Base-by-base conservation (phyloP, 2,113 vertebrate species). In the Lutjanus erythropterus region DNA sequence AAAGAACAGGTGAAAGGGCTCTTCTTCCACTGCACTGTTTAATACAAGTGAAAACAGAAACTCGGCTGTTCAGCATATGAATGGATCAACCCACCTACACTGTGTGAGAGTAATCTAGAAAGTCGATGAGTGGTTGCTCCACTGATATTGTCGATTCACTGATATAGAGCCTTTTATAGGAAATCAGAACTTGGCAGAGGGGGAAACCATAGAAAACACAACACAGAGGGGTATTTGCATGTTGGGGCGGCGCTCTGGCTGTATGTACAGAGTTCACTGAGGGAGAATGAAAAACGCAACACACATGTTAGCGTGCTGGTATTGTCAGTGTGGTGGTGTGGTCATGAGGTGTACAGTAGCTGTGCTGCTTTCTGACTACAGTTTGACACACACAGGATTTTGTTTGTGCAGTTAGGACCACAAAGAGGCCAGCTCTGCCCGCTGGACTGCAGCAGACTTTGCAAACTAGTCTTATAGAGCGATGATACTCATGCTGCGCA, bases 11-110 rank as follows among this genome's bases (percentile, higher is more conserved):
- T 89, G 84, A 93, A 69, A 37, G 19, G 68, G 77, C 88, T 92
- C 87, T 61, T 83, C 91, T 91, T 92, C 86, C 86, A 78, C 42
- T 71, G 66, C 72, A 37, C 37, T 16, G 27, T 69, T 88, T 86
- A 93, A 92, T 91, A 92, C 91, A 75, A 93, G 75, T 83, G 90
- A 95, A 93, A 95, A 90, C 88, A 92, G 91, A 94, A 94, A 94
- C 89, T 75, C 53, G 49, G 69, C 76, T 71, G 31, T 42, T 78
- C 56, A 29, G 46, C 64, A 16, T 71, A 76, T 83, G 79, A 87
- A 77, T 71, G 75, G 68, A 80, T 78, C 25, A 61, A 46, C 52
- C 59, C 77, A 50, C 86, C 84, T 25, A 70, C 77, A 21, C 80
- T 21, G 41, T 59, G 52, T 37, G 78, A 90, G 66, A 79, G 77